phyloP scores from a whole-genome alignment of 2,888 invertebrate species.

The Rotaria sp. region DNA sequence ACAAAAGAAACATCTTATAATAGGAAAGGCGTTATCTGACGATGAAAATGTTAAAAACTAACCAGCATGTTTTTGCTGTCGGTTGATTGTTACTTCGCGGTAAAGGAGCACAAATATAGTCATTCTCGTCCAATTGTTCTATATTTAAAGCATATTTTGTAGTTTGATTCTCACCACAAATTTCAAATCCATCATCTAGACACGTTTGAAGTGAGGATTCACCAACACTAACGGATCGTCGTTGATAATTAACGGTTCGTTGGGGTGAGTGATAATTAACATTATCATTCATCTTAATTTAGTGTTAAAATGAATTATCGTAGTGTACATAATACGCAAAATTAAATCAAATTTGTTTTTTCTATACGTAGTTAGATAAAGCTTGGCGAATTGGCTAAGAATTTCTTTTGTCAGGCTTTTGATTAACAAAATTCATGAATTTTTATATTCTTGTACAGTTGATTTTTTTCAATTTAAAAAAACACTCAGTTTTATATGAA shows the following conservation, averaged over 20 bases:
- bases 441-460: no score
- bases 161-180: neutral
- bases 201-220: neutral
- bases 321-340: no score
- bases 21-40: no score
- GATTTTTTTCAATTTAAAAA: no score
- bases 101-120: neutral
- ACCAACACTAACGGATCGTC: neutral
- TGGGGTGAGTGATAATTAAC: no score
- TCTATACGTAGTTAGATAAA: no score
- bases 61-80: neutral
- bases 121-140: neutral
- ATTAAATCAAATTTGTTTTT: no score
- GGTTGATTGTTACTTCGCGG: neutral
- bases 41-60: neutral
- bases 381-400: no score
- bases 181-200: neutral
- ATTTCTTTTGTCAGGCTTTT: no score
- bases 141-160: neutral
- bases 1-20: no score
- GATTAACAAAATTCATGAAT: no score
- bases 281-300: neutral
- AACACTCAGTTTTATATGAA: no score
- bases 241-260: neutral
- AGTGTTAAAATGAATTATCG: neutral